A percentile compares a stretch with the other conserved stretches of the same genome.
phyloP scores from a whole-genome alignment of 2,888 invertebrate genomes.

The Drosophila lacicola region DNA sequence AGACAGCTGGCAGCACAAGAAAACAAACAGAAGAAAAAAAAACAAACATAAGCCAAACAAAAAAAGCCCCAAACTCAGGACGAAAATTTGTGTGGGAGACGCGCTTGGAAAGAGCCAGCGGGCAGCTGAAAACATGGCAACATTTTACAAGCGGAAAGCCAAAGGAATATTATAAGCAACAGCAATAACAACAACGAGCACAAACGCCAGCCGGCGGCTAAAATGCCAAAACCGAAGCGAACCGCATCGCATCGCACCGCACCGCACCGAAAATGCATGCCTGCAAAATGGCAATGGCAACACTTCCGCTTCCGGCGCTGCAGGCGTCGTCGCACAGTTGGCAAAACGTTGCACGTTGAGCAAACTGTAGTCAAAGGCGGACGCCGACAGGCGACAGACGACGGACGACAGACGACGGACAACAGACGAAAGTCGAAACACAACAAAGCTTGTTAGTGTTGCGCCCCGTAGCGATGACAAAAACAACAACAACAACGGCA shows the following conservation, averaged over 20 bases:
- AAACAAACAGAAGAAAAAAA: constrained; percentile 34
- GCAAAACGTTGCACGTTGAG: constrained; percentile 71
- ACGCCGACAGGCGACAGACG: constrained; percentile 35
- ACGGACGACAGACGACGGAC: constrained; percentile 30
- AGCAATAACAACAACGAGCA: constrained; percentile 38
- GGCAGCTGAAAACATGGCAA: constrained; percentile 53
- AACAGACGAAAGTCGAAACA: constrained; percentile 42
- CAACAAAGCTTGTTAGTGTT: constrained; percentile 78
- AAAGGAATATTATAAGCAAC: constrained; percentile 73
- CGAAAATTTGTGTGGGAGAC: background rate
- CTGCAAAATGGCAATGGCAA: constrained; percentile 79
- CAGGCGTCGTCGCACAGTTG: constrained; percentile 72
- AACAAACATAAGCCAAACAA: constrained; percentile 16
- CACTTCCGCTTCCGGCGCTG: constrained; percentile 78
- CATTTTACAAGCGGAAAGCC: constrained; percentile 75
- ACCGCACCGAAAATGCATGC: constrained; percentile 64
- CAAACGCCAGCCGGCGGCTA: constrained; percentile 30
- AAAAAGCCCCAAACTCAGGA: background rate
- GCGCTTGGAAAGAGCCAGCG: background rate
- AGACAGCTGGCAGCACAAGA: constrained; percentile 44
- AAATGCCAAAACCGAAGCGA: constrained; percentile 51
- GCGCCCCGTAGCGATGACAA: constrained; percentile 54
- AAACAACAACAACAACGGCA: constrained; percentile 26
- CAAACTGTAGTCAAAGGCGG: constrained; percentile 69
- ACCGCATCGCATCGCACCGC: constrained; percentile 17